Evolutionary conservation across 2,113 vertebrate genomes (phyloP), one percentile per base, ranked within the genome.

Genomic region (Willisornis vidua): DNA sequence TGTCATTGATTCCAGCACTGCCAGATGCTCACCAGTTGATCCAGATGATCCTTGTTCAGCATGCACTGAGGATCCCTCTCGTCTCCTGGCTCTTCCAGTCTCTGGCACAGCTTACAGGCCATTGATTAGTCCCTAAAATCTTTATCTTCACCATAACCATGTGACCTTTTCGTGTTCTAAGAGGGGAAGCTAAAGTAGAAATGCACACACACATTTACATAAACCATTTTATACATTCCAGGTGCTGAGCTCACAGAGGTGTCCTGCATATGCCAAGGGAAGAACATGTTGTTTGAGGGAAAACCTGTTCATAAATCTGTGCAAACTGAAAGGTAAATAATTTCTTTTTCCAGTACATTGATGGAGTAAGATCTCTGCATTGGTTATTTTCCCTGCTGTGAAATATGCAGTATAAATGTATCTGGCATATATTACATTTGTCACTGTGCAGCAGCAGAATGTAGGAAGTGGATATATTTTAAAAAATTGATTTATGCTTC

Each of bases 121-220:
- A 2, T 17, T 37, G 31, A 18, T 63, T 9, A 41, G 6, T 46
- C 82, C 59, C 37, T 55, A 22, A 83, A 94, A 55, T 62, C 41
- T 71, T 55, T 7, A 23, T 68, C 73, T 89, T 57, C 37, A 43
- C 26, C 2, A 0, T 12, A 59, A 48, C 13, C 0, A 0, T 11
- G 20, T 35, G 35, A 52, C 20, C 85, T 71, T 12, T 9, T 31
- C 59, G 51, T 51, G 33, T 61, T 92, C 65, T 31, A 3, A 48
- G 23, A 59, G 52, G 35, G 11, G 35, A 63, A 46, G 37, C 24
- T 73, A 5, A 63, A 83, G 33, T 45, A 49, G 83, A 73, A 91
- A 74, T 20, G 18, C 46, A 75, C 78, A 46, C 19, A 20, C 0
- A 0, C 16, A 12, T 81, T 62, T 83, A 66, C 92, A 71, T 46